phyloP scores from a whole-genome alignment of 1,140 invertebrate species.

The Lamellibrachia luymesi region DNA sequence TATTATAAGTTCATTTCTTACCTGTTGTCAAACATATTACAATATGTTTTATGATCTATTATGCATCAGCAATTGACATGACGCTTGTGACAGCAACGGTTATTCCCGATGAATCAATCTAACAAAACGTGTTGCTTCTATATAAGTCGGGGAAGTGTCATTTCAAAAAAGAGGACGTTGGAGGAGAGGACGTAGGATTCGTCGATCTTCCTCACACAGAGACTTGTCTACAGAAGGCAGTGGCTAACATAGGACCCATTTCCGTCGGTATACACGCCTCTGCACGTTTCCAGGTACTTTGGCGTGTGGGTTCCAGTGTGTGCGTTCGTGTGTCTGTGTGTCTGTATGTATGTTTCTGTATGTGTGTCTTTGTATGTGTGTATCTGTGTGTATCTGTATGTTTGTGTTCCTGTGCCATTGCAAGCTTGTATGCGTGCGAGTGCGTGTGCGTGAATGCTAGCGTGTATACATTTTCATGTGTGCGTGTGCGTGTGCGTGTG shows the following conservation, averaged over 20 bases:
- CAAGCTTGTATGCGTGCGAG: too few relatives aligned
- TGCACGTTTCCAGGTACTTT: conserved; percentile 71
- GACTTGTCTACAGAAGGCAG: conserved; percentile 52
- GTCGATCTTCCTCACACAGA: conserved; percentile 88
- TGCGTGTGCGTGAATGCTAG: too few relatives aligned
- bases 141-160: conserved; percentile 58
- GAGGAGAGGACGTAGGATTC: conserved; percentile 71
- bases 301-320: conserved; percentile 60
- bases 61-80: background rate
- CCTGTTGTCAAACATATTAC: too few relatives aligned
- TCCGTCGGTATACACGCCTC: conserved; percentile 92
- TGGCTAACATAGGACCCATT: conserved; percentile 72
- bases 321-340: conserved; percentile 13
- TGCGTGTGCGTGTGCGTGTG: conserved; percentile 8
- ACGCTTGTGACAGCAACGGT: background rate
- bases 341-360: conserved; percentile 14
- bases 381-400: background rate
- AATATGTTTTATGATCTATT: too few relatives aligned
- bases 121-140: background rate
- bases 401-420: background rate
- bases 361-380: conserved; percentile 13
- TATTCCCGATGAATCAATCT: background rate
- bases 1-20: too few relatives aligned
- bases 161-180: conserved; percentile 27
- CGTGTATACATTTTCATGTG: background rate